phyloP scores from a whole-genome alignment of 2,888 invertebrate species.

The Caenorhabditis sp. region DNA sequence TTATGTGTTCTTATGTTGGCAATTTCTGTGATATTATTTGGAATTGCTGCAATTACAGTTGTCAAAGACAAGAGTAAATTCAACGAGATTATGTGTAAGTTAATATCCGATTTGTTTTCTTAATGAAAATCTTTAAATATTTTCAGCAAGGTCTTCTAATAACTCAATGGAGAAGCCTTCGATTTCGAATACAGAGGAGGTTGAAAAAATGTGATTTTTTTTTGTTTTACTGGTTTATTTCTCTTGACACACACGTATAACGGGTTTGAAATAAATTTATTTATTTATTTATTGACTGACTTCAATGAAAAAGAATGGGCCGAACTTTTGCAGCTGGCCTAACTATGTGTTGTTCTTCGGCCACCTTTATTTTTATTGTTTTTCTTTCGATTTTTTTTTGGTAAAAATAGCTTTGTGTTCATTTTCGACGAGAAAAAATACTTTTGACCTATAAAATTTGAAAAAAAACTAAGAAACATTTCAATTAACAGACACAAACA shows the following conservation, averaged over 20 bases:
- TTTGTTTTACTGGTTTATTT: not conserved
- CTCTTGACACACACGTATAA: not conserved
- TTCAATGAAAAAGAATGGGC: too few species aligned
- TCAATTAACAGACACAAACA: too few species aligned
- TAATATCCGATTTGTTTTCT: not conserved
- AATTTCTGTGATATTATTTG: constrained; percentile 45
- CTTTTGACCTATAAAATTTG: too few species aligned
- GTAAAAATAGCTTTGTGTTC: too few species aligned
- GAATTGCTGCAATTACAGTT: constrained; percentile 45
- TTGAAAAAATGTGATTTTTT: not conserved
- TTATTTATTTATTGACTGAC: too few species aligned
- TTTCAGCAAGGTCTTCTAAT: not conserved
- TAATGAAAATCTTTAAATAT: not conserved
- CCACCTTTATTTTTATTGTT: too few species aligned
- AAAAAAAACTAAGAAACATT: too few species aligned
- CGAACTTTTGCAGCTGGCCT: too few species aligned
- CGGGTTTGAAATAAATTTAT: too few species aligned
- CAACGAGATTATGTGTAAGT: constrained; percentile 42
- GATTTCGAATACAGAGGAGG: not conserved
- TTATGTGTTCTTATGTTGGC: constrained; percentile 50
- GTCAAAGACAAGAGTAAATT: constrained; percentile 45
- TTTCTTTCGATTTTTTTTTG: too few species aligned
- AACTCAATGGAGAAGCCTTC: not conserved
- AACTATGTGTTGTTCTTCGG: too few species aligned
- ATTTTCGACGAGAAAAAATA: too few species aligned